These are phyloP conservation scores for Conopomorpha cramerella DNA, from an alignment of 1,140 invertebrate species.

Conservation along the genomic window DNA sequence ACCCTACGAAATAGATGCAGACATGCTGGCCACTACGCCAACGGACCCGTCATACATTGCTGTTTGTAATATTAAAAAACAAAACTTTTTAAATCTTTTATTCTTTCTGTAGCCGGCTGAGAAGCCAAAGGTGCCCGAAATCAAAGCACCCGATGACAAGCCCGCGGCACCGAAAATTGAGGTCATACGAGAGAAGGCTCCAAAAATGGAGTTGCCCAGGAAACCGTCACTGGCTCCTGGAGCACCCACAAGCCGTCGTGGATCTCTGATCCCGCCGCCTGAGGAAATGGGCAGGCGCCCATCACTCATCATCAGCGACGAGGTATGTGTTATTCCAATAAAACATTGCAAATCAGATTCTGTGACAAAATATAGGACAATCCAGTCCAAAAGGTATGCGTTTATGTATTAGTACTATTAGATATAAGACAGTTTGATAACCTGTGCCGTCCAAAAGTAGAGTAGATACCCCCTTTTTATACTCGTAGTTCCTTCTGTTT, in stretches of 20 bases:
- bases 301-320: conserved; percentile 89
- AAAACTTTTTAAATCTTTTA: conserved; percentile 4
- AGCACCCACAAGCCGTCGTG: conserved; percentile 67
- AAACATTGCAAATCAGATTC: no score
- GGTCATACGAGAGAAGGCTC: conserved; percentile 78
- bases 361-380: no score
- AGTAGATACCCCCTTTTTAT: no score
- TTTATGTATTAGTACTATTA: no score
- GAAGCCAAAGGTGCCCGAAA: conserved; percentile 69
- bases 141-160: conserved; percentile 68
- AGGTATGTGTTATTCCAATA: conserved; percentile 66
- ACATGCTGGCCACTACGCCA: no score
- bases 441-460: conserved; percentile 29
- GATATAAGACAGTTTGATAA: no score
- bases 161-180: conserved; percentile 83
- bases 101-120: conserved; percentile 28
- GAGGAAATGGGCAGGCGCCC: conserved; percentile 83
- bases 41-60: no score
- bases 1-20: no score
- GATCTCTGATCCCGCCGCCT: conserved; percentile 82
- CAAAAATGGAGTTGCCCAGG: conserved; percentile 65
- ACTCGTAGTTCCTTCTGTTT: no score
- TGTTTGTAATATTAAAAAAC: no score
- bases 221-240: conserved; percentile 80
- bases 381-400: no score